Percentiles rank a stretch among this genome's conserved stretches.
Conservation (phyloP, 2,113 vertebrate species). For the Aleadryas rufinucha region DNA sequence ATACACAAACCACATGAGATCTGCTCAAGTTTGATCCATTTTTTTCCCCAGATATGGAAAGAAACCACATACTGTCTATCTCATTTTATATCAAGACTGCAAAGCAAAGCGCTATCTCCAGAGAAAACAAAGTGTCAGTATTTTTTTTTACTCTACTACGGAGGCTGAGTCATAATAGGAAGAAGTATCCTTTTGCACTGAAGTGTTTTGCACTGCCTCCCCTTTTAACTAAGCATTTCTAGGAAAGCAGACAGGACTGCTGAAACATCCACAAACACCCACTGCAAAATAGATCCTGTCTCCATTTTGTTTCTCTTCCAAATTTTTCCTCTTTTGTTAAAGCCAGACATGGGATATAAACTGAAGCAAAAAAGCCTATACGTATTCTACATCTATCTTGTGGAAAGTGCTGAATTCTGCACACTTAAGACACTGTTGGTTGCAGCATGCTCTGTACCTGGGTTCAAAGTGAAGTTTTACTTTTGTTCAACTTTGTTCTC, state of each 20-base stretch:
- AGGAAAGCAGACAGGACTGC: not conserved
- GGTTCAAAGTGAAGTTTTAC: not conserved
- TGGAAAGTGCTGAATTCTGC: not conserved
- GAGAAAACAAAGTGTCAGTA: not conserved
- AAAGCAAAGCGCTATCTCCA: not conserved
- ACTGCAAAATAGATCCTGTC: accelerated
- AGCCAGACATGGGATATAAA: not conserved
- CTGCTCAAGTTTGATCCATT: not conserved
- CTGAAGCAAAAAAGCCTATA: not conserved
- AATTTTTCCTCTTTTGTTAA: not conserved
- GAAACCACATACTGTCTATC: not conserved
- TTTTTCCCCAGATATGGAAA: not conserved
- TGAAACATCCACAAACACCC: not conserved
- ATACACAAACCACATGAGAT: not conserved
- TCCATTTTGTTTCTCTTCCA: not conserved
- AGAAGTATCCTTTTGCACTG: not conserved
- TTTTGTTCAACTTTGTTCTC: conserved; percentile 44
- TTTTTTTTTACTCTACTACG: not conserved
- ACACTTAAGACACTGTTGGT: not conserved
- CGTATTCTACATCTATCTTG: not conserved
- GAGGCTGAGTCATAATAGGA: not conserved
- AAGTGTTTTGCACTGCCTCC: not conserved
- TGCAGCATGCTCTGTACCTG: not conserved
- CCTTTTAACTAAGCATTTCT: not conserved
- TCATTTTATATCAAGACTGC: not conserved